Percentiles rank a stretch among this genome's conserved stretches.
These are phyloP conservation scores for Lithobates pipiens DNA, from an alignment of 2,797 vertebrate species.

Conservation along the genomic window DNA sequence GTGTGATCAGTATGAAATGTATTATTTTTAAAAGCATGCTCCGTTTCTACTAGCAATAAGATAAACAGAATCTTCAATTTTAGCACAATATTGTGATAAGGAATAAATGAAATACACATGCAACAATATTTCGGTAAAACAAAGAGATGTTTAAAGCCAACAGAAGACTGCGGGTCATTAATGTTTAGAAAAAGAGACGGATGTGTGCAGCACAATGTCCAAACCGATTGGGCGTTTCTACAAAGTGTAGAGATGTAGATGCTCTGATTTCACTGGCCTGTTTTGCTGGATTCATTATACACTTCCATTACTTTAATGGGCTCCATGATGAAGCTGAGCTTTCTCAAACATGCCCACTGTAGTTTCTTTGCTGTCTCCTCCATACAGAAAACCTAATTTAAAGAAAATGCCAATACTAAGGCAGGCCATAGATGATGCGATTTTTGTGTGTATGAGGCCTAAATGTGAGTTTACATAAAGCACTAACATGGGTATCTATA, in stretches of 20 bases:
- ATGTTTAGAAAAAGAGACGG: not conserved
- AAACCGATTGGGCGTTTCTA: not conserved
- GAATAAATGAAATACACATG: slow-evolving; percentile 1
- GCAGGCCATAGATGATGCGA: too few species aligned
- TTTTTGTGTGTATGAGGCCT: too few species aligned
- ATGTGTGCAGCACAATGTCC: not conserved
- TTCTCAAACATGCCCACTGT: not conserved
- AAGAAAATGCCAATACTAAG: too few species aligned
- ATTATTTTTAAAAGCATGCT: slow-evolving; percentile 9
- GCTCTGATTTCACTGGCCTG: too few species aligned
- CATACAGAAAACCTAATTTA: not conserved
- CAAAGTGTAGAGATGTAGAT: too few species aligned
- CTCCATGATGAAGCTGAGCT: not conserved
- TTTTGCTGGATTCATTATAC: too few species aligned
- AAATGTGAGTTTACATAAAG: too few species aligned
- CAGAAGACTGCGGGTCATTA: not conserved
- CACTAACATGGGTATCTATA: too few species aligned
- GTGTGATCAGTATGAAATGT: slow-evolving; percentile 24
- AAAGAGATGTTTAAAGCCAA: not conserved
- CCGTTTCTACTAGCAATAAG: not conserved
- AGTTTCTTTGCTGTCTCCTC: too few species aligned
- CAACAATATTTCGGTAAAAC: not conserved
- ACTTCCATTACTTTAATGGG: not conserved
- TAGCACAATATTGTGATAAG: slow-evolving; percentile 32
- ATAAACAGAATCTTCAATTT: slow-evolving; percentile 3